Conservation (phyloP, 2,113 vertebrate species). For the Spizaetus ornatus region DNA sequence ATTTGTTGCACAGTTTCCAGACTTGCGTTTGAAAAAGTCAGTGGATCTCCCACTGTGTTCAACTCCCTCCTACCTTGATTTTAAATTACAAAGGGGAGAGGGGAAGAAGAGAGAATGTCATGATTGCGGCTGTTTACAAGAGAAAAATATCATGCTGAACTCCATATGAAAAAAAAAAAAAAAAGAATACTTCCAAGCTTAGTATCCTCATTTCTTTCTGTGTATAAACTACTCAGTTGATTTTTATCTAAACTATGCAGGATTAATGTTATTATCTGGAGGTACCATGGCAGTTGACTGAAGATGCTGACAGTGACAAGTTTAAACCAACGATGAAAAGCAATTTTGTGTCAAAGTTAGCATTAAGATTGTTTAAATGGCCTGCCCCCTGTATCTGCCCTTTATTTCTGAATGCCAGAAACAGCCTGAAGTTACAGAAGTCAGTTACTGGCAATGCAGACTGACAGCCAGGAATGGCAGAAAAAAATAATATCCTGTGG, state of each 20-base stretch:
- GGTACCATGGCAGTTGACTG: not conserved
- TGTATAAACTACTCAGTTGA: not conserved
- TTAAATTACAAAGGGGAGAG: constrained; percentile 18
- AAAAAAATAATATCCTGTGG: not conserved
- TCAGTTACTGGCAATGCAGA: not conserved
- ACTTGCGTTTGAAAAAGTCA: not conserved
- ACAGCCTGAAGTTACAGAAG: not conserved
- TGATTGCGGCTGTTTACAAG: not conserved
- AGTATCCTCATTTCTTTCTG: not conserved
- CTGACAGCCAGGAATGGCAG: not conserved
- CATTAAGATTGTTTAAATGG: not conserved
- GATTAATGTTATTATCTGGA: not conserved
- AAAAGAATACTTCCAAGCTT: not conserved
- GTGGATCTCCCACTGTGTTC: not conserved
- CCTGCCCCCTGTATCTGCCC: not conserved
- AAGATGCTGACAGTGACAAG: not conserved
- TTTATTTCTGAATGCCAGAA: not conserved
- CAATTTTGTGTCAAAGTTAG: not conserved
- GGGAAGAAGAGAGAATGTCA: not conserved
- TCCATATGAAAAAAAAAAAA: not conserved
- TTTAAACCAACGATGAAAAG: not conserved
- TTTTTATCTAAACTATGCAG: not conserved
- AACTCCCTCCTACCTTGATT: not conserved
- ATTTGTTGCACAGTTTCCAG: constrained; percentile 25
- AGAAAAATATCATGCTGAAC: not conserved